Conservation (phyloP, 2,888 invertebrate genomes). For the Corythucha ciliata region DNA sequence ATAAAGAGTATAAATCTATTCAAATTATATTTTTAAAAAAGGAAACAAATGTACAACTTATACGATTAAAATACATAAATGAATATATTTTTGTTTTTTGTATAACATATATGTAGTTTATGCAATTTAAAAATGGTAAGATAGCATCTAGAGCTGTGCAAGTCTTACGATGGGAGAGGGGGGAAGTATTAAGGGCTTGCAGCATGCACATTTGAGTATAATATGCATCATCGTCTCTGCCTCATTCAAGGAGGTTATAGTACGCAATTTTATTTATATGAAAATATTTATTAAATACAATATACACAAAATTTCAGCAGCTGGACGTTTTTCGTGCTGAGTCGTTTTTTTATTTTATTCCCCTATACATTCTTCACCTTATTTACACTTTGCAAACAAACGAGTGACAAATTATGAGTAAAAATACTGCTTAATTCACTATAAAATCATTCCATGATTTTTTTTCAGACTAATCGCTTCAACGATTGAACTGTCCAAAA, state of each 20-base stretch:
- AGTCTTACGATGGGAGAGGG: constrained; percentile 18
- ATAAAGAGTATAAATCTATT: constrained; percentile 19
- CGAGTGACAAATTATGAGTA: constrained; percentile 11
- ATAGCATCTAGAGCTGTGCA: constrained; percentile 26
- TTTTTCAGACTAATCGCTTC: too few relatives aligned
- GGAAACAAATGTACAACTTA: constrained; percentile 20
- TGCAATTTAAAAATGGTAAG: constrained; percentile 22
- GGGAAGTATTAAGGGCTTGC: constrained; percentile 23
- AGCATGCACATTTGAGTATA: constrained; percentile 18
- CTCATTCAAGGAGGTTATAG: not conserved
- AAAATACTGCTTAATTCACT: constrained; percentile 15
- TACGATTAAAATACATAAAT: constrained; percentile 23
- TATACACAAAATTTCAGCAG: constrained; percentile 30
- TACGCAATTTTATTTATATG: constrained; percentile 24
- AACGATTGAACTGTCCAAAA: too few relatives aligned
- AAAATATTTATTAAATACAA: constrained; percentile 31
- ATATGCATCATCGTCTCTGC: constrained; percentile 19
- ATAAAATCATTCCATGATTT: too few relatives aligned
- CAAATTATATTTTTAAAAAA: constrained; percentile 23
- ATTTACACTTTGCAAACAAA: constrained; percentile 16
- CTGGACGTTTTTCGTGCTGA: constrained; percentile 22
- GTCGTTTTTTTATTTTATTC: constrained; percentile 12
- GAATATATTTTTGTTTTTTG: constrained; percentile 22
- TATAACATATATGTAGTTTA: constrained; percentile 23
- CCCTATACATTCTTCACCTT: constrained; percentile 15